A percentile compares a stretch with the other conserved stretches of the same genome.
phyloP scores from a whole-genome alignment of 2,113 vertebrate genomes.

The Pangasianodon gigas region DNA sequence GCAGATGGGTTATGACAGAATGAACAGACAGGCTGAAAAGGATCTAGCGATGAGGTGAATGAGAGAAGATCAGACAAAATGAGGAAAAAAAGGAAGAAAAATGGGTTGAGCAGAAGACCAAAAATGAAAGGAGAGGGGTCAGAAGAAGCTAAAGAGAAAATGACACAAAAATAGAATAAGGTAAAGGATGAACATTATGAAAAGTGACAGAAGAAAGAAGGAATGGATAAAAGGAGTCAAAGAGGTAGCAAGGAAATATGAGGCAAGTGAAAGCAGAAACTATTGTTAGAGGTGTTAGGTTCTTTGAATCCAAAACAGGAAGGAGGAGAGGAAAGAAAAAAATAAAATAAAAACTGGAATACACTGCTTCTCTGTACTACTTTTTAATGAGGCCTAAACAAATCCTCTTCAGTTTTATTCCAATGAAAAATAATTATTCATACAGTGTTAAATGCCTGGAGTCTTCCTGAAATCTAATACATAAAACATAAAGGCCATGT shows the following conservation, averaged over 20 bases:
- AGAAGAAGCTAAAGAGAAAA: conserved; percentile 2
- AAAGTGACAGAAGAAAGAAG: not conserved
- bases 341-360: not conserved
- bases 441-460: conserved; percentile 40
- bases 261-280: conserved; percentile 6
- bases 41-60: conserved; percentile 31
- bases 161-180: not conserved
- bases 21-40: not conserved
- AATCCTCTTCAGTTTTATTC: conserved; percentile 18
- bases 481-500: conserved; percentile 57
- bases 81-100: not conserved
- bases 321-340: not conserved
- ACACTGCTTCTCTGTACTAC: conserved; percentile 17
- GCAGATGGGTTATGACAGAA: conserved; percentile 46
- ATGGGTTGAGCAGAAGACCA: not conserved
- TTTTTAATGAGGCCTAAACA: conserved; percentile 33
- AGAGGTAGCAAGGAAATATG: not conserved
- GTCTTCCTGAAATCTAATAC: conserved; percentile 49
- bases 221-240: not conserved
- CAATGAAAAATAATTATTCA: conserved; percentile 66
- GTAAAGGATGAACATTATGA: not conserved
- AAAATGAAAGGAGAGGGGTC: not conserved
- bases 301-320: not conserved
- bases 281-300: conserved; percentile 7
- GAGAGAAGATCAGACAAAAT: conserved; percentile 9